phyloP scores from a whole-genome alignment of 2,888 invertebrate species.

The Apamea anceps region DNA sequence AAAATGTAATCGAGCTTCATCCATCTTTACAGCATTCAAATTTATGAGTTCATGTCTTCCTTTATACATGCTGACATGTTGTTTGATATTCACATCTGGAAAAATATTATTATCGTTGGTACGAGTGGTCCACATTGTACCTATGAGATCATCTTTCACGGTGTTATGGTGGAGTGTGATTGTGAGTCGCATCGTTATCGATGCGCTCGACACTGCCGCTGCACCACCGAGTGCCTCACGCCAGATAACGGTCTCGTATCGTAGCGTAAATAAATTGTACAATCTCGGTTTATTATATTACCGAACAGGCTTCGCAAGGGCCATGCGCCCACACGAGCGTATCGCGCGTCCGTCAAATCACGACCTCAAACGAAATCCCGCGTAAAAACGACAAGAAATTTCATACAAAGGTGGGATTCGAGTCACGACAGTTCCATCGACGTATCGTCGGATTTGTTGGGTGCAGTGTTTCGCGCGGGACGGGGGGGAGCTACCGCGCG shows the following conservation, averaged over 20 bases:
- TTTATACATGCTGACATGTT: slow-evolving; percentile 46
- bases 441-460: slow-evolving; percentile 81
- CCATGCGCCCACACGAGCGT: slow-evolving; percentile 76
- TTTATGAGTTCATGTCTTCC: slow-evolving; percentile 63
- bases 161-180: slow-evolving; percentile 47
- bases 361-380: slow-evolving; percentile 74
- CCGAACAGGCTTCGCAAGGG: slow-evolving; percentile 74
- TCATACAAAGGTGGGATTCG: slow-evolving; percentile 80
- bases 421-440: slow-evolving; percentile 81
- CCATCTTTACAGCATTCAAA: slow-evolving; percentile 72
- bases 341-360: slow-evolving; percentile 76
- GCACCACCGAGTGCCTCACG: slow-evolving; percentile 76
- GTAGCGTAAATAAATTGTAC: slow-evolving; percentile 80
- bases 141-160: slow-evolving; percentile 64
- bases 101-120: slow-evolving; percentile 50
- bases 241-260: slow-evolving; percentile 81
- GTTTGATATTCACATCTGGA: slow-evolving; percentile 55
- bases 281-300: slow-evolving; percentile 81
- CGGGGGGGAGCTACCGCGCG: slow-evolving; percentile 78
- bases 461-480: slow-evolving; percentile 76
- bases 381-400: slow-evolving; percentile 83
- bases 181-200: slow-evolving; percentile 78
- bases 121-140: slow-evolving; percentile 50
- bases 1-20: slow-evolving; percentile 66
- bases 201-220: slow-evolving; percentile 76